Conservation (phyloP, 2,797 vertebrate species). For the Crossoptilon crossoptilon region DNA sequence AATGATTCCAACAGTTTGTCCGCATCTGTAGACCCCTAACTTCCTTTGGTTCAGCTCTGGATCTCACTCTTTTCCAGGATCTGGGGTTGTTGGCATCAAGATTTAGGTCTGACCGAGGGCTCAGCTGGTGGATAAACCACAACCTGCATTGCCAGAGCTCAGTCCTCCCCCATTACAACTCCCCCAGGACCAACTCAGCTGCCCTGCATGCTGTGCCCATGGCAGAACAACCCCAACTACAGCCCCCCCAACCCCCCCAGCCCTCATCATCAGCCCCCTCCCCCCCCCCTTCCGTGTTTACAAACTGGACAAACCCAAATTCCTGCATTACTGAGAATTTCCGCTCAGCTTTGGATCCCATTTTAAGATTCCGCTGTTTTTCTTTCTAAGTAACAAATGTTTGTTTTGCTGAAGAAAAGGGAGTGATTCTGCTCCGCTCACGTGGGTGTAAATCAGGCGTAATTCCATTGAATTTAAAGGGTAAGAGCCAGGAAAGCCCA, state of each 20-base stretch:
- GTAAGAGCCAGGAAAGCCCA: background rate
- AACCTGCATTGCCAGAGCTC: background rate
- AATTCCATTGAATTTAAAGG: background rate
- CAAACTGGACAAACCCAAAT: background rate
- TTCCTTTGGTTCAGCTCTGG: background rate
- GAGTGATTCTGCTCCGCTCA: background rate
- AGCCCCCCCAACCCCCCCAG: no score
- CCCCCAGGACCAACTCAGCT: rapidly evolving
- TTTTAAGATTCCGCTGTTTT: conserved; percentile 11
- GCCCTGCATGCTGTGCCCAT: background rate
- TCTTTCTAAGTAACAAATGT: conserved; percentile 30
- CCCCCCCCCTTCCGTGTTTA: conserved; percentile 11
- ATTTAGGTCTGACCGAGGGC: background rate
- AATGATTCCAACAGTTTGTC: background rate
- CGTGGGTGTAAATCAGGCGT: background rate
- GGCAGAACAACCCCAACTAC: background rate
- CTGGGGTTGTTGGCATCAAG: background rate
- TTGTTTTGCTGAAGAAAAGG: conserved; percentile 30
- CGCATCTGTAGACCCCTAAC: background rate
- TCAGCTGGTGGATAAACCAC: background rate
- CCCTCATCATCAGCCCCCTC: background rate
- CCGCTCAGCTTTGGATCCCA: conserved; percentile 20
- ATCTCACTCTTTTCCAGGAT: background rate
- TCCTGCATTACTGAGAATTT: conserved; percentile 18
- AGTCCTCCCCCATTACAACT: background rate